phyloP scores from a whole-genome alignment of 1,140 invertebrate genomes.

The Scylla paramamosain region DNA sequence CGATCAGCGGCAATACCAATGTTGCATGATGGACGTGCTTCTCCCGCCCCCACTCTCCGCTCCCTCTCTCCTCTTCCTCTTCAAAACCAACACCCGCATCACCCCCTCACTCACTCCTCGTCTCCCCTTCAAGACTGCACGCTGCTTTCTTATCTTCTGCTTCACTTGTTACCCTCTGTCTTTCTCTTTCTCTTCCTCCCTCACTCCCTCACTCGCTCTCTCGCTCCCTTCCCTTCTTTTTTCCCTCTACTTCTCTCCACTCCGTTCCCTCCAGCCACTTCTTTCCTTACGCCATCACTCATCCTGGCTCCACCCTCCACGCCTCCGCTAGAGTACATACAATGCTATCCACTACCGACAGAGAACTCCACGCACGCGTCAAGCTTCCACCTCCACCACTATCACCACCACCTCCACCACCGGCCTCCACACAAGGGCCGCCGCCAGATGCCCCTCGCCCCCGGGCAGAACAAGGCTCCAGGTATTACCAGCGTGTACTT shows the following conservation, averaged over 20 bases:
- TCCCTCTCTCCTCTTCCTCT: background rate
- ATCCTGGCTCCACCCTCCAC: background rate
- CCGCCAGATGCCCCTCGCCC: slow-evolving; percentile 12
- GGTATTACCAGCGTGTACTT: background rate
- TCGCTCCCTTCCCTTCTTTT: too few relatives aligned
- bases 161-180: too few relatives aligned
- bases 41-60: background rate
- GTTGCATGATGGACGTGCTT: slow-evolving; percentile 27
- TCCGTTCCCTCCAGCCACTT: background rate
- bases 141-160: too few relatives aligned
- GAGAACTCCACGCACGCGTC: background rate
- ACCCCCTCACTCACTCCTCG: too few relatives aligned
- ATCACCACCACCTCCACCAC: background rate
- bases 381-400: background rate
- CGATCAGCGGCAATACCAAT: slow-evolving; percentile 34
- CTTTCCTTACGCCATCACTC: background rate
- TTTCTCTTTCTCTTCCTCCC: background rate
- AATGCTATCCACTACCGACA: background rate
- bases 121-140: too few relatives aligned
- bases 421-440: background rate
- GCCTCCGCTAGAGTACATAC: too few relatives aligned
- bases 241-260: background rate
- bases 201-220: background rate
- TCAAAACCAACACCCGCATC: background rate
- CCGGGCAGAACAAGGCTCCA: background rate